Conservation (phyloP, 2,113 vertebrate genomes). For the Perca schrenkii region DNA sequence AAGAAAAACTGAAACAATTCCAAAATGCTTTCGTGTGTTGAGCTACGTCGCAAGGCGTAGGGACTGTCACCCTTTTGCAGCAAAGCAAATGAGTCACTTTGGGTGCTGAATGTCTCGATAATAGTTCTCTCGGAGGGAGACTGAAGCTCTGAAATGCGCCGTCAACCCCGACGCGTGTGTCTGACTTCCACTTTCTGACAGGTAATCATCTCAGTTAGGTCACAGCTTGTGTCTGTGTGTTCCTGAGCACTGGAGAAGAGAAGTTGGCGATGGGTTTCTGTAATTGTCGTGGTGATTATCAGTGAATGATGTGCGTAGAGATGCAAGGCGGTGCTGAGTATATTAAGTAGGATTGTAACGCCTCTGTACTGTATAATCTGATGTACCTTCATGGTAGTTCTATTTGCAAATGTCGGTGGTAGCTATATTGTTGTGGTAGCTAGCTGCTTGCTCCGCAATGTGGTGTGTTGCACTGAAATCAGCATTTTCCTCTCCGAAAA, state of each 20-base stretch:
- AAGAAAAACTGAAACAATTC: conserved; percentile 38
- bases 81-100: conserved; percentile 47
- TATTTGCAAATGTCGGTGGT: conserved; percentile 68
- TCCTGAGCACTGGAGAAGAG: conserved; percentile 56
- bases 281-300: conserved; percentile 57
- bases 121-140: conserved; percentile 16
- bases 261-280: conserved; percentile 40
- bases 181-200: not conserved
- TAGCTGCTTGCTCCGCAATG: conserved; percentile 77
- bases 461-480: conserved; percentile 75
- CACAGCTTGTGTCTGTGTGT: conserved; percentile 84
- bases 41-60: conserved; percentile 41
- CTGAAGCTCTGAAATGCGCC: conserved; percentile 24
- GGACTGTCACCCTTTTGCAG: conserved; percentile 35
- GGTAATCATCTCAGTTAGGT: conserved; percentile 63
- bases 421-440: conserved; percentile 74
- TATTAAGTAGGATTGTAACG: conserved; percentile 70
- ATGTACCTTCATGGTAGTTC: conserved; percentile 73
- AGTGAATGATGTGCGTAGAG: conserved; percentile 59
- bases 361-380: conserved; percentile 69
- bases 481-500: conserved; percentile 53
- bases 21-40: conserved; percentile 30
- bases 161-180: conserved; percentile 11
- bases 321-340: conserved; percentile 51
- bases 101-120: conserved; percentile 60